Evolutionary conservation across 2,113 vertebrate species (phyloP).

Genomic region (Caranx ignobilis): DNA sequence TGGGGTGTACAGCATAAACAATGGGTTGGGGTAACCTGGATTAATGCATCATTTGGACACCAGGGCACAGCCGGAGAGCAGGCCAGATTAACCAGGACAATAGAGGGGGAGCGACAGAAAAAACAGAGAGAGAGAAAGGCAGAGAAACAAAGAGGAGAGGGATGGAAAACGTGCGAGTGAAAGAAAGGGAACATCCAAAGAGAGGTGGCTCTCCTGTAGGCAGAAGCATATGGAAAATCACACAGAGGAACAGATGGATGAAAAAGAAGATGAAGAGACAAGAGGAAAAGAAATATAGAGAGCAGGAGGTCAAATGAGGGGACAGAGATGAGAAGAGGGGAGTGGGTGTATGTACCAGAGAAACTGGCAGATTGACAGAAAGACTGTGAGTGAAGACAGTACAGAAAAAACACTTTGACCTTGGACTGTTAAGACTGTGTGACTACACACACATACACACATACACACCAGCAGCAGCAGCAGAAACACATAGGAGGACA

Average conservation of each 20-base stretch:
- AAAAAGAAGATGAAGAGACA: constrained; percentile 8
- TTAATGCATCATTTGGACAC: constrained; percentile 75
- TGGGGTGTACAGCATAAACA: constrained; percentile 59
- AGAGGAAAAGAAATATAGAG: constrained; percentile 12
- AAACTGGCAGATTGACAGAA: constrained; percentile 48
- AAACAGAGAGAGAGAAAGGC: constrained; percentile 1
- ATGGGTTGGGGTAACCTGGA: constrained; percentile 68
- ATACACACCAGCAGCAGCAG: neutral
- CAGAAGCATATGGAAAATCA: constrained; percentile 1
- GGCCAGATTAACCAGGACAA: constrained; percentile 70
- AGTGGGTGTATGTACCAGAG: constrained; percentile 19
- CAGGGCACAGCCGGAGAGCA: constrained; percentile 60
- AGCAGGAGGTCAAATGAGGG: constrained; percentile 25
- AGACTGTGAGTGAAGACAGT: constrained; percentile 15
- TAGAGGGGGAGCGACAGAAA: constrained; percentile 14
- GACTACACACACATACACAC: neutral
- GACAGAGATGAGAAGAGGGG: constrained; percentile 9
- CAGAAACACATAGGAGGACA: constrained; percentile 18
- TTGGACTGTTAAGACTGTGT: constrained; percentile 42
- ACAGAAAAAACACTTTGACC: constrained; percentile 48
- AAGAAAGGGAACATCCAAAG: neutral
- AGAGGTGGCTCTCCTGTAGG: constrained; percentile 1
- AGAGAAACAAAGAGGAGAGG: constrained; percentile 16
- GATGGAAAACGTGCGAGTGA: neutral
- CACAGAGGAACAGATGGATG: neutral